Conservation (phyloP, 2,888 invertebrate genomes). For the Actias luna region DNA sequence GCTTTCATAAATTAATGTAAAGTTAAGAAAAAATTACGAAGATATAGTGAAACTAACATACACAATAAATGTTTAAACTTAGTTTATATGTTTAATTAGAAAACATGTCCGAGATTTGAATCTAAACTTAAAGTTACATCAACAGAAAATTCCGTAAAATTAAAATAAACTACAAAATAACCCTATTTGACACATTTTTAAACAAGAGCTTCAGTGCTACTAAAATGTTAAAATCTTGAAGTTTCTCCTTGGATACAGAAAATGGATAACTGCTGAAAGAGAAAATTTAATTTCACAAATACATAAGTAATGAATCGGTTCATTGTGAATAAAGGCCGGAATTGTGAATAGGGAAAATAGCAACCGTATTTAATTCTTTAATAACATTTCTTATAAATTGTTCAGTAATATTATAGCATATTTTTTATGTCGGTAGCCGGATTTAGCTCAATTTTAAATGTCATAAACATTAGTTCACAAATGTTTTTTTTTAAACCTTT, state of each 20-base stretch:
- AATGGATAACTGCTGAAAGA: conserved; percentile 25
- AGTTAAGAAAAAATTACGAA: neutral
- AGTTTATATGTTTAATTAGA: no score
- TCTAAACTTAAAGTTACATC: neutral
- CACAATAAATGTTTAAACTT: neutral
- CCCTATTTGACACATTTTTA: neutral
- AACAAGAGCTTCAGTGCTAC: neutral
- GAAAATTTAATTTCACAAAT: conserved; percentile 35
- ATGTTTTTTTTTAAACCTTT: neutral
- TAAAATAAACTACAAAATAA: neutral
- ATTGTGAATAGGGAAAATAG: neutral
- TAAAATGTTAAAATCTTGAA: conserved; percentile 36
- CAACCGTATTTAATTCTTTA: neutral
- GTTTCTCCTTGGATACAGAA: conserved; percentile 28
- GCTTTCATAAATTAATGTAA: neutral
- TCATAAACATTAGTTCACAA: neutral
- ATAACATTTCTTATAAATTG: neutral
- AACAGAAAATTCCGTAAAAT: neutral
- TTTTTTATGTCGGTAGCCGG: neutral
- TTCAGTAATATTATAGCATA: neutral
- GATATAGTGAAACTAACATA: neutral
- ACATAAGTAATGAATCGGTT: conserved; percentile 34
- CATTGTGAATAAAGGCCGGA: conserved; percentile 23
- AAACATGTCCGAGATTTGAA: neutral
- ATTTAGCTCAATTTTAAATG: neutral